Evolutionary conservation across 1,140 invertebrate species (phyloP).

Genomic region (Brachionus angularis): DNA sequence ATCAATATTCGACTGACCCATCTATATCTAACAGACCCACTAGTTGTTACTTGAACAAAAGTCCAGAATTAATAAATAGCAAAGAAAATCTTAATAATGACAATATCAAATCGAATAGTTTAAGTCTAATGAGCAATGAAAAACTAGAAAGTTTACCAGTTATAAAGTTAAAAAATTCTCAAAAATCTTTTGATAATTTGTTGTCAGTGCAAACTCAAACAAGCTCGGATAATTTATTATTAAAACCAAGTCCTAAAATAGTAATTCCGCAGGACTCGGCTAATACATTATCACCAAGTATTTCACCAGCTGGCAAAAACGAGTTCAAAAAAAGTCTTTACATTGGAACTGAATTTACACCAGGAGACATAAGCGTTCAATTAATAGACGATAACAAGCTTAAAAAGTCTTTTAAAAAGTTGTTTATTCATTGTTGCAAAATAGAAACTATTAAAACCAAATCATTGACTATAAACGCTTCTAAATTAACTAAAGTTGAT

Average conservation of each 20-base stretch:
- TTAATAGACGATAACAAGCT: background rate
- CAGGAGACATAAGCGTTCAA: slow-evolving; percentile 17
- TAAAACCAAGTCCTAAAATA: no score
- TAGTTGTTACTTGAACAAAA: no score
- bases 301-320: no score
- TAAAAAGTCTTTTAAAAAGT: background rate
- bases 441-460: slow-evolving; percentile 24
- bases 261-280: no score
- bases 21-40: no score
- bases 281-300: no score
- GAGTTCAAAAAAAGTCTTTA: background rate
- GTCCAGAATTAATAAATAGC: background rate
- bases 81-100: background rate
- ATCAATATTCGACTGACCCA: no score
- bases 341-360: slow-evolving; percentile 11
- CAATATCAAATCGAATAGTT: background rate
- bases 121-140: background rate
- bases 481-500: slow-evolving; percentile 12
- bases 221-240: background rate
- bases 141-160: background rate
- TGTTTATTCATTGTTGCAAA: slow-evolving; percentile 7
- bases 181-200: slow-evolving; percentile 23
- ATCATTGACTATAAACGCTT: slow-evolving; percentile 16
- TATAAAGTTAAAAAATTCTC: slow-evolving; percentile 1
- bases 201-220: background rate